Percentiles rank a stretch among this genome's conserved stretches.
Conservation (phyloP, 2,797 vertebrate species). For the Bovichtus diacanthus region DNA sequence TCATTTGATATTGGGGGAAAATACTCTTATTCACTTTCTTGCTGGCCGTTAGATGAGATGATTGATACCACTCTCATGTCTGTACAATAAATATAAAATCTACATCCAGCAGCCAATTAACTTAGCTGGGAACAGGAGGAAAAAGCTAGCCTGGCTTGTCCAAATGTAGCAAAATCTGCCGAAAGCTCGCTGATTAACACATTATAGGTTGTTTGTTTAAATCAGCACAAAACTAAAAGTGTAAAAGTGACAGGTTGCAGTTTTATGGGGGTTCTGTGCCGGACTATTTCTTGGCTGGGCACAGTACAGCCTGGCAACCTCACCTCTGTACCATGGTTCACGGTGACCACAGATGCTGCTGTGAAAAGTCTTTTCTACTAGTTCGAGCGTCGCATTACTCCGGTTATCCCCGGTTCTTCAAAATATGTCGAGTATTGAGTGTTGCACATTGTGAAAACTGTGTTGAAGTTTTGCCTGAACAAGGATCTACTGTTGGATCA, state of each 20-base stretch:
- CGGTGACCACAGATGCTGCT: background rate
- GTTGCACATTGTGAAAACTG: background rate
- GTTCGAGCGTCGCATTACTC: background rate
- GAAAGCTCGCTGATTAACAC: background rate
- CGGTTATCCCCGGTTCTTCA: background rate
- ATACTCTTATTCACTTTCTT: too few species aligned
- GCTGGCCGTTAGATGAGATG: too few species aligned
- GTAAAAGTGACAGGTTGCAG: background rate
- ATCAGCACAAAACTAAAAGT: background rate
- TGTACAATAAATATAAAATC: background rate
- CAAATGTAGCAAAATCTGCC: background rate
- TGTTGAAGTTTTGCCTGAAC: background rate
- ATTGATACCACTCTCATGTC: background rate
- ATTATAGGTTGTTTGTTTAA: background rate
- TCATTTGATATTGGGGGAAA: too few species aligned
- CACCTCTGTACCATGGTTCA: background rate
- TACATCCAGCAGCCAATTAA: background rate
- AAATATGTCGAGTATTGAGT: background rate
- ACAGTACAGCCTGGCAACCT: background rate
- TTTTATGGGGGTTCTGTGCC: background rate
- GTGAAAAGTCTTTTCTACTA: background rate
- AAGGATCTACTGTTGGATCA: background rate
- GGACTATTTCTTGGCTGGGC: background rate
- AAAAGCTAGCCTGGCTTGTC: background rate
- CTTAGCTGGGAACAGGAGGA: background rate